Base-by-base conservation (phyloP, 2,888 invertebrate genomes). In the Pachymerium ferrugineum region DNA sequence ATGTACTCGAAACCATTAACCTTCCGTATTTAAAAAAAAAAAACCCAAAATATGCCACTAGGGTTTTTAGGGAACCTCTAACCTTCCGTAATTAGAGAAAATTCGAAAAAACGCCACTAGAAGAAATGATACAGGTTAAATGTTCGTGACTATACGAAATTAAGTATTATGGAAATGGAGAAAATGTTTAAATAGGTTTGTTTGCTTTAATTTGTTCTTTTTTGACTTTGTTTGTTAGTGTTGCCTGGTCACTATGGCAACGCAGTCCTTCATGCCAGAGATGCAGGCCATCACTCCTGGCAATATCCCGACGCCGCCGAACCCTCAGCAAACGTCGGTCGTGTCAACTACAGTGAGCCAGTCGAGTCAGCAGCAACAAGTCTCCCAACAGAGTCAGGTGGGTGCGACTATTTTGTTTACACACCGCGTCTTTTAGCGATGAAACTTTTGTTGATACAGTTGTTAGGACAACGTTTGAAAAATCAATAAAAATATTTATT, bases 261-360 rank as follows among this genome's bases (percentile, higher is more conserved):
- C 82, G 74, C 83, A 82, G 79, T 80, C 82, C 54, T 83, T 79
- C 79, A 80, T 82, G 71, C 80, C 82, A 77, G 83, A 83, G 76
- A 79, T 83, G 77, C 82, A 82, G 79, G 81, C 81, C 75, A 81
- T 83, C 79, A 81, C 80, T 78, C 79, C 81, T 54, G 78, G 74
- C 74, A 74, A 72, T 70, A 77, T 79, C 62, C 78, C 78, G 76
- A 80, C 77, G 72, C 76, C 76, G 73, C 73, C 76, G 69, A 73
- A 74, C 73, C 71, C 54, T 70, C 77, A 76, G 71, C 77, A 76
- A 74, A 75, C 74, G 69, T 75, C 75, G 28, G 76, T 74, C 14
- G 72, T 67, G 35, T 74, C 76, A 19, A 69, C 80, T n/a, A 80
- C 81, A 42, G 81, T 82, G 68, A 80, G 81, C 54, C 81, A 81